Evolutionary conservation across 2,797 vertebrate species (phyloP).

Genomic region (Antrozous pallidus): DNA sequence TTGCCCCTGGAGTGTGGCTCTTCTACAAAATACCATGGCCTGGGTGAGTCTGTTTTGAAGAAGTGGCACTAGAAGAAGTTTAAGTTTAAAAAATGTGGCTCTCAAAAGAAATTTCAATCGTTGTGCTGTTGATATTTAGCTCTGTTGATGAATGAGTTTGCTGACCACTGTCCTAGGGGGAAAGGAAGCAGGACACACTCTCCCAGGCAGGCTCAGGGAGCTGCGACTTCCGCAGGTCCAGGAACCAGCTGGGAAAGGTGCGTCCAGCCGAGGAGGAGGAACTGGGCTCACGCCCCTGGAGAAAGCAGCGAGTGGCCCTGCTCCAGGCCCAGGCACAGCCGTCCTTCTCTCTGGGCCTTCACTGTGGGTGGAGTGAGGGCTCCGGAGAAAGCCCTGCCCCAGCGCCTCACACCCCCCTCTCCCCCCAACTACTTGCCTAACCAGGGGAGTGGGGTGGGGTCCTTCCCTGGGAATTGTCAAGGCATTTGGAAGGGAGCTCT

Average conservation of each 20-base stretch:
- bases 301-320: neutral
- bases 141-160: no score
- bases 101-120: no score
- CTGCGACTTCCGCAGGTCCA: neutral
- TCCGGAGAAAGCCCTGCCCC: neutral
- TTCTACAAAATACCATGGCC: no score
- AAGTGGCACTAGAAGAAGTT: no score
- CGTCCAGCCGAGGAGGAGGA: neutral
- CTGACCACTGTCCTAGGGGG: no score
- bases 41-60: no score
- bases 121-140: no score
- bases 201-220: accelerated
- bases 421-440: neutral
- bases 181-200: neutral
- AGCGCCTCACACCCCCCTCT: neutral
- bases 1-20: no score
- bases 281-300: neutral
- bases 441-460: neutral
- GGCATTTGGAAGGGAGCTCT: neutral
- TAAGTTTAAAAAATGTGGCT: no score
- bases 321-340: neutral
- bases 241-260: neutral
- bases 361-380: accelerated
- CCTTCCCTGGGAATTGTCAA: neutral
- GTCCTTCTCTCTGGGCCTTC: neutral